A percentile compares a stretch with the other conserved stretches of the same genome.
phyloP scores from a whole-genome alignment of 2,797 vertebrate species.

The Siniperca undulata region DNA sequence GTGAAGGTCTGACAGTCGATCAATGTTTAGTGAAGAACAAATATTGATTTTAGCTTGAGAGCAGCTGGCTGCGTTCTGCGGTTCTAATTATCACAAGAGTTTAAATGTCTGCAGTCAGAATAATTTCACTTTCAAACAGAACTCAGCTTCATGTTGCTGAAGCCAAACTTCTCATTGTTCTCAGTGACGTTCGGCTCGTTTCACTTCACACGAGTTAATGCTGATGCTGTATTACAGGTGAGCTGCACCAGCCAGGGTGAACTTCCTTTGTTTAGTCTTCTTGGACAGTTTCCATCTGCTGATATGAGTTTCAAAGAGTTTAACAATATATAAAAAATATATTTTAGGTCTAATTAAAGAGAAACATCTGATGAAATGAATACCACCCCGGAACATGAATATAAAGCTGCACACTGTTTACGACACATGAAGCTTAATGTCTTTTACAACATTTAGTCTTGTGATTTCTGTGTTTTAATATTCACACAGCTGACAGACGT shows the following conservation, averaged over 20 bases:
- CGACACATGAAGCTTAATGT: background rate
- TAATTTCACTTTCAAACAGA: background rate
- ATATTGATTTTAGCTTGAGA: background rate
- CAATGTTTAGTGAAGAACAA: background rate
- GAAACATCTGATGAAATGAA: background rate
- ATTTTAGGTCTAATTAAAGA: background rate
- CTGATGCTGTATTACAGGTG: no score
- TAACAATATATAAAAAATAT: background rate
- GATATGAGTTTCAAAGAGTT: no score
- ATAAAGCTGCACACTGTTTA: background rate
- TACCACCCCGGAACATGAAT: no score
- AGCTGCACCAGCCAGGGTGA: conserved; percentile 16
- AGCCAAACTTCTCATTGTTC: background rate
- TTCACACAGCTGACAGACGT: no score
- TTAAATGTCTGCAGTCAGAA: background rate
- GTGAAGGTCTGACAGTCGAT: background rate
- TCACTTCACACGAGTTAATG: background rate
- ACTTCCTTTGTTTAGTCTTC: no score
- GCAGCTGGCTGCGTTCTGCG: background rate
- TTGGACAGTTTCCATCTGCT: no score
- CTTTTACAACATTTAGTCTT: background rate
- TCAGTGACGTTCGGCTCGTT: conserved; percentile 10
- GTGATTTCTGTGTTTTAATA: background rate
- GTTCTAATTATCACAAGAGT: background rate
- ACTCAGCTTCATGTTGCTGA: background rate